These are phyloP conservation scores for Calliscelio sp. DNA, from an alignment of 2,888 invertebrate species.

Conservation along the genomic window DNA sequence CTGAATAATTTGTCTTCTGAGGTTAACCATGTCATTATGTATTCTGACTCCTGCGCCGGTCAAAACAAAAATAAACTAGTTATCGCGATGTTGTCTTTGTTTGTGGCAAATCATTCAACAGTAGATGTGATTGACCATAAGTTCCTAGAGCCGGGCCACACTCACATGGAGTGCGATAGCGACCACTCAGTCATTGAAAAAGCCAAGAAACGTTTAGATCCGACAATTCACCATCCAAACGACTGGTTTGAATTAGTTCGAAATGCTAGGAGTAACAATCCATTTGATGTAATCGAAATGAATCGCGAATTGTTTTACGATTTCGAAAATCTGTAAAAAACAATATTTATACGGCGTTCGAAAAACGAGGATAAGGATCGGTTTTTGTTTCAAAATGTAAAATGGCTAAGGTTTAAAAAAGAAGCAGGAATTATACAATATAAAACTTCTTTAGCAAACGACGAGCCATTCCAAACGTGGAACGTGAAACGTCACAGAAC, in stretches of 20 bases:
- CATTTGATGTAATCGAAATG: slow-evolving; percentile 8
- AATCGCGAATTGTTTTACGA: slow-evolving; percentile 8
- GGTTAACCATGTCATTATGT: slow-evolving; percentile 57
- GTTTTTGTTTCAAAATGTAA: background rate
- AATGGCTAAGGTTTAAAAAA: slow-evolving; percentile 48
- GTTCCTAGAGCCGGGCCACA: slow-evolving; percentile 48
- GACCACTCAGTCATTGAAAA: slow-evolving; percentile 40
- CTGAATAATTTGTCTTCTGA: slow-evolving; percentile 46
- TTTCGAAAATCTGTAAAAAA: slow-evolving; percentile 15
- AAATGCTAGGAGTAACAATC: too few species aligned
- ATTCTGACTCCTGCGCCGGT: slow-evolving; percentile 75
- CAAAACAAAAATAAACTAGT: slow-evolving; percentile 77
- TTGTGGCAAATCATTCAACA: slow-evolving; percentile 32
- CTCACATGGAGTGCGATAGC: slow-evolving; percentile 49
- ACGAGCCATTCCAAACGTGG: slow-evolving; percentile 1
- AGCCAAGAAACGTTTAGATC: slow-evolving; percentile 3
- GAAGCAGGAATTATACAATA: slow-evolving; percentile 23
- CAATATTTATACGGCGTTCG: background rate
- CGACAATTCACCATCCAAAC: slow-evolving; percentile 32
- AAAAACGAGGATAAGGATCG: background rate
- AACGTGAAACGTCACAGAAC: background rate
- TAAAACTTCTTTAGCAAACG: background rate
- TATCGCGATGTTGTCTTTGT: slow-evolving; percentile 70
- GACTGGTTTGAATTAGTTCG: slow-evolving; percentile 48
- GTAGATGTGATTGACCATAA: too few species aligned